phyloP scores from a whole-genome alignment of 2,797 vertebrate genomes.

The Catamblyrhynchus diadema region DNA sequence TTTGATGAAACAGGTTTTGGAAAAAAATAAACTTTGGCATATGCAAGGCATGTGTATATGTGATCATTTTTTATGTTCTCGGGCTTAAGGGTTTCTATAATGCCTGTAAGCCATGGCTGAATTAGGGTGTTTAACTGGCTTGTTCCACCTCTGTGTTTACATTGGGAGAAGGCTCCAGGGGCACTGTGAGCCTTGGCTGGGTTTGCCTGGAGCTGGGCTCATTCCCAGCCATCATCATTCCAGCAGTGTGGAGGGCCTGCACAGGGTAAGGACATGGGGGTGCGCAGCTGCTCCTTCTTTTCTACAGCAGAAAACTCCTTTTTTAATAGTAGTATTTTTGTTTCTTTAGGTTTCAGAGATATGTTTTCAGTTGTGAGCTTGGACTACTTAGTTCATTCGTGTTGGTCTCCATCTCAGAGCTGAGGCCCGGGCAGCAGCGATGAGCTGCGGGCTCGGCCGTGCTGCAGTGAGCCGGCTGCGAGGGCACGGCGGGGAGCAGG shows the following conservation, averaged over 20 bases:
- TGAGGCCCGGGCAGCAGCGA: neutral
- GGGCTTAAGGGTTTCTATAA: neutral
- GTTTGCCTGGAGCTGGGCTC: neutral
- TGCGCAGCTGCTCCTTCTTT: neutral
- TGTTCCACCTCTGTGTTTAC: neutral
- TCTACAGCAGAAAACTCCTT: fast-evolving
- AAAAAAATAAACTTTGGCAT: slow-evolving; percentile 70
- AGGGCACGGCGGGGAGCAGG: neutral
- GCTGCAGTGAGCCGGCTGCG: neutral
- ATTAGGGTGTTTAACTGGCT: no score
- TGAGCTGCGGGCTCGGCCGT: no score
- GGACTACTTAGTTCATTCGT: fast-evolving
- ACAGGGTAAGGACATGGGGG: fast-evolving
- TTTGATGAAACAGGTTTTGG: slow-evolving; percentile 66
- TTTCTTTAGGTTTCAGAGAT: neutral
- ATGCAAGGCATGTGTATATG: neutral
- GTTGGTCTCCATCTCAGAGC: fast-evolving
- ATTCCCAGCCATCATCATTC: fast-evolving
- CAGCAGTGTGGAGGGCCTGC: no score
- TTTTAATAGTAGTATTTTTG: neutral
- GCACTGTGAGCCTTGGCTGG: no score
- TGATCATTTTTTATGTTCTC: neutral
- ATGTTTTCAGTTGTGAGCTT: neutral
- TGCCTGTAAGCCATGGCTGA: fast-evolving
- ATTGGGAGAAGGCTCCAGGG: neutral